Conservation (phyloP, 2,888 invertebrate genomes). For the Lepidochrysops patricia region DNA sequence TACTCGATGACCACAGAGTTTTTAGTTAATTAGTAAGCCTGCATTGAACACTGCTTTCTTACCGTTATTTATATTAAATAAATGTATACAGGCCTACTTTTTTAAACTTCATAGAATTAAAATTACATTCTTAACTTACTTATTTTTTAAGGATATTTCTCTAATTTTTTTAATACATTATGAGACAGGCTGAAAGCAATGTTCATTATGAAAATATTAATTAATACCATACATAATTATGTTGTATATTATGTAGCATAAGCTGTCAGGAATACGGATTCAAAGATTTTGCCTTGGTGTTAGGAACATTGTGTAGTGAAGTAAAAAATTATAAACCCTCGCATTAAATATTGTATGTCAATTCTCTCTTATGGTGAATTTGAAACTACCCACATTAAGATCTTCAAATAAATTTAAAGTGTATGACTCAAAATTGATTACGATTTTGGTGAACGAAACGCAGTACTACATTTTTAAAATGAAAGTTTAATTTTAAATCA, state of each 20-base stretch:
- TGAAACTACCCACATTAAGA: background rate
- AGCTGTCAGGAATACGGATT: background rate
- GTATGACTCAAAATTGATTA: no score
- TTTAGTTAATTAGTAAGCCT: background rate
- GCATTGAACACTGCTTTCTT: slow-evolving; percentile 6
- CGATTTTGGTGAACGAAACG: no score
- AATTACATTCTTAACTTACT: no score
- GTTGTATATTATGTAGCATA: background rate
- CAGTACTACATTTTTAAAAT: no score
- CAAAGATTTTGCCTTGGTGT: background rate
- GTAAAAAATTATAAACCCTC: background rate
- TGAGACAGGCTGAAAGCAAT: background rate
- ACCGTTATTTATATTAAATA: background rate
- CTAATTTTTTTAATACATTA: background rate
- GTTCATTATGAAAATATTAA: background rate
- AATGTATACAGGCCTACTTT: no score
- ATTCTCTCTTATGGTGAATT: no score
- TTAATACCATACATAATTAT: background rate
- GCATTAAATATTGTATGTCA: no score
- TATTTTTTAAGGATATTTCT: background rate
- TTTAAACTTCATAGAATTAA: no score
- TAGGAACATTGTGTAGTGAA: background rate
- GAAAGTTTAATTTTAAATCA: no score
- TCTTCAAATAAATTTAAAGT: no score
- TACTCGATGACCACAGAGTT: background rate